Percentiles rank a stretch among this genome's conserved stretches.
phyloP scores from a whole-genome alignment of 2,888 invertebrate genomes.

The Euplagia quadripunctaria region DNA sequence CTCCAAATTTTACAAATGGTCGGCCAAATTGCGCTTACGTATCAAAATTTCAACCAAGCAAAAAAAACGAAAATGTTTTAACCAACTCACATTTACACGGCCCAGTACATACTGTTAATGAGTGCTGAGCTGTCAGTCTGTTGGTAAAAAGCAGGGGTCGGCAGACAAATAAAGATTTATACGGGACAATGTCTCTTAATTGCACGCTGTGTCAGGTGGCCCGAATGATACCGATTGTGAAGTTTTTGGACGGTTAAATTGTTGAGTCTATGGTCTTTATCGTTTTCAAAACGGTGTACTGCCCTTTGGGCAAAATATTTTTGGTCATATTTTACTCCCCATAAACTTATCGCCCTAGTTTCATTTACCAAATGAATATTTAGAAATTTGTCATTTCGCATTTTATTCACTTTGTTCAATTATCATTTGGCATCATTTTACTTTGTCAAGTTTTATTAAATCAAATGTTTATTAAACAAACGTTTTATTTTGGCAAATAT shows the following conservation, averaged over 20 bases:
- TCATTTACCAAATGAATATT: no score
- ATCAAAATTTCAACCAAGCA: conserved; percentile 27
- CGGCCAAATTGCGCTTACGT: conserved; percentile 29
- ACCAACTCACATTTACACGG: conserved; percentile 39
- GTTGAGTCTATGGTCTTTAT: conserved; percentile 9
- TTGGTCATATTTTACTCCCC: no score
- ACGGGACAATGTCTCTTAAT: conserved; percentile 72
- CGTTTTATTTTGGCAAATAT: no score
- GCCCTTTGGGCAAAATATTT: no score
- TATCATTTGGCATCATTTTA: no score
- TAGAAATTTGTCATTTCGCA: no score
- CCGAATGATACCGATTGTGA: conserved; percentile 42
- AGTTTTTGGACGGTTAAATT: conserved; percentile 33
- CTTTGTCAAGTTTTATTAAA: no score
- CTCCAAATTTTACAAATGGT: conserved; percentile 22
- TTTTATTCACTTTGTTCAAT: no score
- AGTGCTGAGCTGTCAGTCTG: conserved; percentile 54
- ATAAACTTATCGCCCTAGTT: no score
- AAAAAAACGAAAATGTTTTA: conserved; percentile 40
- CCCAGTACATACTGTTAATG: conserved; percentile 45
- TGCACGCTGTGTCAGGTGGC: conserved; percentile 61
- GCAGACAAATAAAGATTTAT: conserved; percentile 69
- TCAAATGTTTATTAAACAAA: no score
- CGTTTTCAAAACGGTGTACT: neutral
- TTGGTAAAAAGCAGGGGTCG: conserved; percentile 52